Percentiles rank a stretch among this genome's conserved stretches.
These are phyloP conservation scores for Hirudinaria manillensis DNA, from an alignment of 2,888 invertebrate genomes.

Conservation along the genomic window DNA sequence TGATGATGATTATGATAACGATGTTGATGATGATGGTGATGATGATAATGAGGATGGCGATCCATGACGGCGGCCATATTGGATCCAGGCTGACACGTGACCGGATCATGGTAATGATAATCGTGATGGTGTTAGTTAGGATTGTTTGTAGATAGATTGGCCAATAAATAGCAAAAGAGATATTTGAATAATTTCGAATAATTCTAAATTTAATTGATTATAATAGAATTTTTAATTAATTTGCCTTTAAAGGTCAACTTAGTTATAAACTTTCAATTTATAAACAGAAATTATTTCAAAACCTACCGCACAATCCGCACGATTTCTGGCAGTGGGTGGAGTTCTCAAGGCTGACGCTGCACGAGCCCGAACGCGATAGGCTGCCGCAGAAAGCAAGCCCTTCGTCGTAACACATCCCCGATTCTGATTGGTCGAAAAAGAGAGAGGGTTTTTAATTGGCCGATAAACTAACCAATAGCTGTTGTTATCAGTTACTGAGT, in stretches of 20 bases:
- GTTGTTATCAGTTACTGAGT: no score
- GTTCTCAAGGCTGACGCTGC: background rate
- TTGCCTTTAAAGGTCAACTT: background rate
- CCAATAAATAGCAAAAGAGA: no score
- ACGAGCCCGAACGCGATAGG: background rate
- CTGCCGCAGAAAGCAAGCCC: background rate
- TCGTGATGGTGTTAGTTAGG: background rate
- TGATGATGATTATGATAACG: background rate
- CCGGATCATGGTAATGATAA: background rate
- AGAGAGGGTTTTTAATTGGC: no score
- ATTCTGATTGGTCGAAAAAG: background rate
- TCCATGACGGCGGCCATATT: slow-evolving; percentile 2
- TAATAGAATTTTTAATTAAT: background rate
- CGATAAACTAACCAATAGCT: no score
- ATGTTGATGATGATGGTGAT: background rate
- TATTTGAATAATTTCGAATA: no score
- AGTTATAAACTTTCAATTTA: background rate
- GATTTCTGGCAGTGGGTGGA: slow-evolving; percentile 1
- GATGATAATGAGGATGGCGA: background rate
- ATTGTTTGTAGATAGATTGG: no score
- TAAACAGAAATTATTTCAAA: slow-evolving; percentile 8
- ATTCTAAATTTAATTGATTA: no score
- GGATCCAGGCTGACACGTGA: slow-evolving; percentile 6
- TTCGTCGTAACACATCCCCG: slow-evolving; percentile 12
- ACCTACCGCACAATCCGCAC: background rate